Percentiles rank a stretch among this genome's conserved stretches.
Evolutionary conservation across 2,797 vertebrate genomes (phyloP).

Genomic region (Lepidocolaptes lacrymiger): DNA sequence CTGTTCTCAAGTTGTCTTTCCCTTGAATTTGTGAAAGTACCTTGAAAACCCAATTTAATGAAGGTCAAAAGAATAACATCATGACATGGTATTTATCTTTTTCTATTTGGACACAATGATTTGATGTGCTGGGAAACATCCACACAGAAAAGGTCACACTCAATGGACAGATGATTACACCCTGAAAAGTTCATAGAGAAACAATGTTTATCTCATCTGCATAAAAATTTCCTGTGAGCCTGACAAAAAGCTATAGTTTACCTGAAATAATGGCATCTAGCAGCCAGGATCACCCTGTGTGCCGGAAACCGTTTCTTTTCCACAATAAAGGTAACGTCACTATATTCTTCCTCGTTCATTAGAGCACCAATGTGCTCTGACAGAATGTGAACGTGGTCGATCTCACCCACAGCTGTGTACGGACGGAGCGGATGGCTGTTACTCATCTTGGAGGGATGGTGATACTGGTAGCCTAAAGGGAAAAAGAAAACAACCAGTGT

Average conservation of each 20-base stretch:
- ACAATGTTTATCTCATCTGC: constrained; percentile 37
- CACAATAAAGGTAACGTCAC: constrained; percentile 96
- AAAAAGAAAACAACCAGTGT: neutral
- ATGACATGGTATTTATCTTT: constrained; percentile 53
- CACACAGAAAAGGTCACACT: constrained; percentile 54
- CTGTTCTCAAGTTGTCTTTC: constrained; percentile 11
- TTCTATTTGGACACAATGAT: constrained; percentile 16
- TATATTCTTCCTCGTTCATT: constrained; percentile 93
- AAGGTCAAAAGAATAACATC: constrained; percentile 62
- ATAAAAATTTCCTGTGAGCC: constrained; percentile 19
- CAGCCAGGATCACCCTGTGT: constrained; percentile 95
- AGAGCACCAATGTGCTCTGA: constrained; percentile 95
- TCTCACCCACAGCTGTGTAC: constrained; percentile 91
- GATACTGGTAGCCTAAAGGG: constrained; percentile 55
- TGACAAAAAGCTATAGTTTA: constrained; percentile 63
- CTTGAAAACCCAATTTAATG: constrained; percentile 53
- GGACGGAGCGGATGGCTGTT: constrained; percentile 94
- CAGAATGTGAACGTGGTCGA: constrained; percentile 96
- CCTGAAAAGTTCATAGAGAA: constrained; percentile 49
- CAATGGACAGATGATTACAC: constrained; percentile 44
- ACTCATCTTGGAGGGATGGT: constrained; percentile 85
- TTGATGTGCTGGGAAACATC: constrained; percentile 34
- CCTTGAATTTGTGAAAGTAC: constrained; percentile 11
- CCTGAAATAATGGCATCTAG: constrained; percentile 98
- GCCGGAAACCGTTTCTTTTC: constrained; percentile 94